A percentile compares a stretch with the other conserved stretches of the same genome.
Conservation (phyloP, 2,888 invertebrate species). For the Tenthredo notha region DNA sequence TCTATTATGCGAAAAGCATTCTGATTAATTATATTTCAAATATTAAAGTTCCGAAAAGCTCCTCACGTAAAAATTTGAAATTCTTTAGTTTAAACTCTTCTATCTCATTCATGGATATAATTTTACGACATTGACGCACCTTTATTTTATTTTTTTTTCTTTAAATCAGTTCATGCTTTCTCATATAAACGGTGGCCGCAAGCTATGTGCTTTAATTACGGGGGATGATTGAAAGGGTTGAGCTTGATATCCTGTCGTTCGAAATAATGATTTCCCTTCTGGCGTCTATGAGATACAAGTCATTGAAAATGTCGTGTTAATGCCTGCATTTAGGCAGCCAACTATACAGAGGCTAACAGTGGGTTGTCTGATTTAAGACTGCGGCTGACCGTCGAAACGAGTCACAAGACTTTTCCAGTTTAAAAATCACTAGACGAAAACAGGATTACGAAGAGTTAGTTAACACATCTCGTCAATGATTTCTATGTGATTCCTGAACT, state of each 20-base stretch:
- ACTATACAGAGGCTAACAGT: not conserved
- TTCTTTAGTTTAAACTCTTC: too few relatives aligned
- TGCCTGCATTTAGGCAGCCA: not conserved
- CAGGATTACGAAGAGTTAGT: too few relatives aligned
- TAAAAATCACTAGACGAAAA: not conserved
- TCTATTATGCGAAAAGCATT: too few relatives aligned
- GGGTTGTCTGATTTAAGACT: not conserved
- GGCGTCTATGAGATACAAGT: not conserved
- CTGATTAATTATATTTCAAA: too few relatives aligned
- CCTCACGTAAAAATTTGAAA: too few relatives aligned
- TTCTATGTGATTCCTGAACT: not conserved
- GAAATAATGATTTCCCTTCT: not conserved
- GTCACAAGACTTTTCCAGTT: not conserved
- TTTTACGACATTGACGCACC: too few relatives aligned
- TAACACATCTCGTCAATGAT: too few relatives aligned
- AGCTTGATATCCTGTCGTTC: not conserved
- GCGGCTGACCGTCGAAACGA: not conserved
- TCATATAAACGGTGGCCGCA: too few relatives aligned
- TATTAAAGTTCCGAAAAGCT: too few relatives aligned
- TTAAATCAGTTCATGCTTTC: too few relatives aligned
- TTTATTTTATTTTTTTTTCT: too few relatives aligned
- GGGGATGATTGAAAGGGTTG: not conserved
- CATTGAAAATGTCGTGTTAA: not conserved
- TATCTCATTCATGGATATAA: too few relatives aligned
- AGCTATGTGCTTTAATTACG: not conserved